These are phyloP conservation scores for Lycodopsis pacificus DNA, from an alignment of 2,797 vertebrate species.

Conservation along the genomic window DNA sequence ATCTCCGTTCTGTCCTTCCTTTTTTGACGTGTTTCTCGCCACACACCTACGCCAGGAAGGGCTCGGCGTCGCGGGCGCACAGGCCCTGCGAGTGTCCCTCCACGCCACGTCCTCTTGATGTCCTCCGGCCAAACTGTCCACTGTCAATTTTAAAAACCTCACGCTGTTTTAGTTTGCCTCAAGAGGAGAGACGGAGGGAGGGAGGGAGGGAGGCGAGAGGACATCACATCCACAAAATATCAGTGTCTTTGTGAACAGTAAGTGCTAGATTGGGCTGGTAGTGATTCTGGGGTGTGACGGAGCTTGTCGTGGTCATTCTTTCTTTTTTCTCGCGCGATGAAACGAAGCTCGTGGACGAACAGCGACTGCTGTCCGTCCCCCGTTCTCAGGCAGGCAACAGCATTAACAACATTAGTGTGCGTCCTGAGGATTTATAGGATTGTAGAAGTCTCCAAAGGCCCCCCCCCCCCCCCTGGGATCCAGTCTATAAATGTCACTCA, in stretches of 20 bases:
- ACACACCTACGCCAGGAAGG: constrained; percentile 30
- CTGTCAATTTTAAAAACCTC: constrained; percentile 30
- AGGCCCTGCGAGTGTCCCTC: constrained; percentile 36
- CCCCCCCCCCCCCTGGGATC: constrained; percentile 10
- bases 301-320: neutral
- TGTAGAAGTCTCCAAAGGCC: constrained; percentile 19
- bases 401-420: constrained; percentile 53
- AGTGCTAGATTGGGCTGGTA: constrained; percentile 52
- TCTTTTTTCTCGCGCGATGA: constrained; percentile 7
- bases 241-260: constrained; percentile 55
- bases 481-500: constrained; percentile 38
- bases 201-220: constrained; percentile 17
- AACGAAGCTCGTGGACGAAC: constrained; percentile 25
- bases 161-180: neutral
- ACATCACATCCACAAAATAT: constrained; percentile 51
- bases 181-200: constrained; percentile 33
- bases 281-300: constrained; percentile 38
- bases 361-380: constrained; percentile 27
- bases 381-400: constrained; percentile 64
- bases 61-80: constrained; percentile 3
- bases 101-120: constrained; percentile 49
- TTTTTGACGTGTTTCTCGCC: constrained; percentile 45
- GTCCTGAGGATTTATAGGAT: constrained; percentile 63
- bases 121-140: constrained; percentile 39
- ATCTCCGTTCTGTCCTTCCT: constrained; percentile 57